A percentile compares a stretch with the other conserved stretches of the same genome.
phyloP scores from a whole-genome alignment of 2,797 vertebrate species.

The Atherinosoma microstoma region DNA sequence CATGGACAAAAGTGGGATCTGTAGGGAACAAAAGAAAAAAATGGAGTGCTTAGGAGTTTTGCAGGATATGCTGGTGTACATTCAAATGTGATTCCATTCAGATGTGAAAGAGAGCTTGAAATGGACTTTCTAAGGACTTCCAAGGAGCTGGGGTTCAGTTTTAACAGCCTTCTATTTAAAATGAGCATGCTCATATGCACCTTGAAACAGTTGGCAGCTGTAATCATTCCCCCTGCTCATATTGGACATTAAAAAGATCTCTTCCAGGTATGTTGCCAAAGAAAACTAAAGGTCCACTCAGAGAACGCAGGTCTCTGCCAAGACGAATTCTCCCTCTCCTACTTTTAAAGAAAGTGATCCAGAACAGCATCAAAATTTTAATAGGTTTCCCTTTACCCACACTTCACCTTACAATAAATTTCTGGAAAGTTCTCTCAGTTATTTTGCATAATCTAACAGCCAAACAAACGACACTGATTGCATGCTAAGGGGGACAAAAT shows the following conservation, averaged over 20 bases:
- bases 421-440: not conserved
- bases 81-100: not conserved
- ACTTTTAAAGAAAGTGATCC: not conserved
- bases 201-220: not conserved
- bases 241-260: not conserved
- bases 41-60: conserved; percentile 9
- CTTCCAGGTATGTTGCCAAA: not conserved
- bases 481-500: not conserved
- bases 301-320: not conserved
- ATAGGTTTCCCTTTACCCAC: not conserved
- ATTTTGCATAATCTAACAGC: not conserved
- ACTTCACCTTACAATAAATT: not conserved
- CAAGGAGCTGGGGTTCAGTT: not conserved
- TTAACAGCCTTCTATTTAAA: not conserved
- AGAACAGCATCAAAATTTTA: not conserved
- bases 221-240: not conserved
- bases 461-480: not conserved
- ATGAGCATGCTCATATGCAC: not conserved
- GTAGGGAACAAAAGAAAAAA: conserved; percentile 41
- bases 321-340: not conserved
- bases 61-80: not conserved
- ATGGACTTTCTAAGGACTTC: not conserved
- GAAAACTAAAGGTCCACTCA: not conserved
- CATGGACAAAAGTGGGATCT: conserved; percentile 95
- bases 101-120: not conserved